Base-by-base conservation (phyloP, 1,140 invertebrate species). In the Leptoteleia sp. region DNA sequence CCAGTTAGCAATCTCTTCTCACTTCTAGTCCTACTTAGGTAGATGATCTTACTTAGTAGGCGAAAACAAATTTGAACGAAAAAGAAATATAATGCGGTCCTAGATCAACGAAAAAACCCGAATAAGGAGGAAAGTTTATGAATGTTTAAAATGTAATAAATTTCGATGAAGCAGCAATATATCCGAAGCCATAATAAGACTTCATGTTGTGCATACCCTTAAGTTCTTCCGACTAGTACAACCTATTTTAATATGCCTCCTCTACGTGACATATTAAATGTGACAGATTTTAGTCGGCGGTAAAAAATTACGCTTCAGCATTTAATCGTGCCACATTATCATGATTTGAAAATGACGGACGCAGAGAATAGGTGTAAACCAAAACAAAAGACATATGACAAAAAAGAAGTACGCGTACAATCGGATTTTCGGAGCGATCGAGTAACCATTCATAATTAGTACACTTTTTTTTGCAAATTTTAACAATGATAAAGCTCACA, bases 91-190 rank as follows among this genome's bases (percentile, higher is more conserved):
- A 29, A 4, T 7, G 7, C 27, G 4, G 27, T 29, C 4, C n/a
- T n/a, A n/a, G n/a, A n/a, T n/a, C n/a, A n/a, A n/a, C n/a, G n/a
- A n/a, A n/a, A n/a, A n/a, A n/a, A n/a, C n/a, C n/a, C n/a, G n/a
- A n/a, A n/a, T n/a, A 40, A 1, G 7, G 33, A 29, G 40, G 50
- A 72, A 48, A 59, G n/a, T 54, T 52, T 71, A 78, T 67, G 42
- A 72, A 78, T 61, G 40, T 48, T 67, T 48, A 37, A 72, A 80
- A 83, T 84, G 82, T 84, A 81, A 81, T 65, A 62, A 76, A 85
- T 85, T 85, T 79, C 80, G 82, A 87, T 87, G 84, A 87, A 86
- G 84, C 83, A 85, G 84, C 83, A 86, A 87, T 88, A 86, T 84
- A 82, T 65, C 57, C 55, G 87, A 89, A 89, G 86, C 87, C 87